These are phyloP conservation scores for Scomber japonicus DNA, from an alignment of 2,113 vertebrate genomes.

Conservation along the genomic window DNA sequence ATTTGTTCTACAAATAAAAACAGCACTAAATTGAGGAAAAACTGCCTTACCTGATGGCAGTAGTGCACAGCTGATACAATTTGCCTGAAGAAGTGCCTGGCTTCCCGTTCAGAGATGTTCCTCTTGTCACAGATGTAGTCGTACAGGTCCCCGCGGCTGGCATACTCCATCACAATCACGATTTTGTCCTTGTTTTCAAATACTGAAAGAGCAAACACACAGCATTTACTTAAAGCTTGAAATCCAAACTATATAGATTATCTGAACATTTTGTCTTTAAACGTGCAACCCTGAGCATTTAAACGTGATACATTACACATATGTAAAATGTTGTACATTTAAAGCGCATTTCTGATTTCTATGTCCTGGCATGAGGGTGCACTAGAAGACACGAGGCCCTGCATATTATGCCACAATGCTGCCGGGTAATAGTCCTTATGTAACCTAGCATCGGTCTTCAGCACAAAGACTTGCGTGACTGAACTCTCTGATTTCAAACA, in stretches of 20 bases:
- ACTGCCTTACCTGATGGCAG: constrained; percentile 90
- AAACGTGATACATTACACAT: neutral
- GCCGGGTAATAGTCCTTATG: constrained; percentile 38
- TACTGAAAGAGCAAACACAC: constrained; percentile 79
- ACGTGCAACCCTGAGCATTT: neutral
- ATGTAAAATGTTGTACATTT: neutral
- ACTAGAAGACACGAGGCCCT: constrained; percentile 41
- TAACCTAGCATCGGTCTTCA: constrained; percentile 53
- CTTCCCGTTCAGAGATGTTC: constrained; percentile 88
- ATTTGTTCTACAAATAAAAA: neutral
- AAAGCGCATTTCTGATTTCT: neutral
- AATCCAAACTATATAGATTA: neutral
- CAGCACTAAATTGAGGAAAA: neutral
- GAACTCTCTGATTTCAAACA: constrained; percentile 49
- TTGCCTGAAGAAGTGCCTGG: constrained; percentile 94
- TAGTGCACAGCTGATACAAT: constrained; percentile 95
- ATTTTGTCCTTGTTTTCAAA: constrained; percentile 98
- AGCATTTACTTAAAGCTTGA: neutral
- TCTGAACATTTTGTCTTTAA: neutral
- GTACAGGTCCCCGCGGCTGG: constrained; percentile 94
- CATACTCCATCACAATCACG: constrained; percentile 98
- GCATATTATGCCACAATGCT: constrained; percentile 32
- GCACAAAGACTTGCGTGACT: constrained; percentile 78
- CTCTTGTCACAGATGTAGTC: constrained; percentile 93
- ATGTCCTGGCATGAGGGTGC: constrained; percentile 21